These are phyloP conservation scores for Acronicta psi DNA, from an alignment of 2,888 invertebrate genomes.

Conservation along the genomic window DNA sequence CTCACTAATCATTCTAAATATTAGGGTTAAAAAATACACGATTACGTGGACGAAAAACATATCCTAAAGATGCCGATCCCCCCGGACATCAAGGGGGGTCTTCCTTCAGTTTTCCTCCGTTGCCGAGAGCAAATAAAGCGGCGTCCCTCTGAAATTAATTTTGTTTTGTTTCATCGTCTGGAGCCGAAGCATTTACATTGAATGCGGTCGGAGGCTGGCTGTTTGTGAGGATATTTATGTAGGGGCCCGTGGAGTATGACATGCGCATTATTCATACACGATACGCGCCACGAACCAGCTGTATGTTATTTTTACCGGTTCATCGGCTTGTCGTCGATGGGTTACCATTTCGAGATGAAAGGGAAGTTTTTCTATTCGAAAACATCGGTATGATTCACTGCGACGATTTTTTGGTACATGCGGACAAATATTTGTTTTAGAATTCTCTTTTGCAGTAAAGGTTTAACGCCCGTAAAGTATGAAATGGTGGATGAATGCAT, in stretches of 20 bases:
- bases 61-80: conserved; percentile 79
- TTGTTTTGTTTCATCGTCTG: conserved; percentile 88
- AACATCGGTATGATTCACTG: conserved; percentile 47
- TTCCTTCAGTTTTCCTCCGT: conserved; percentile 74
- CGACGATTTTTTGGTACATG: conserved; percentile 35
- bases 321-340: conserved; percentile 76
- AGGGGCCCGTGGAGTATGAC: conserved; percentile 84
- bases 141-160: conserved; percentile 87
- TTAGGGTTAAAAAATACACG: conserved; percentile 70
- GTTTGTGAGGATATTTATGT: conserved; percentile 87
- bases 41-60: conserved; percentile 76
- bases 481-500: conserved; percentile 29
- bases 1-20: conserved; percentile 81
- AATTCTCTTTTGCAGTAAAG: conserved; percentile 19
- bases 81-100: conserved; percentile 85
- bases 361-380: conserved; percentile 57
- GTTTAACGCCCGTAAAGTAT: conserved; percentile 18
- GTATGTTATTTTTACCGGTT: conserved; percentile 86
- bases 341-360: conserved; percentile 60
- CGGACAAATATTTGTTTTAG: conserved; percentile 15
- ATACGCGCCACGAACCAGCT: conserved; percentile 78
- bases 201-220: conserved; percentile 86
- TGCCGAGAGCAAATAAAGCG: conserved; percentile 81
- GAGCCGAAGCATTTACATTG: conserved; percentile 87
- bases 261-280: conserved; percentile 86